phyloP scores from a whole-genome alignment of 1,140 invertebrate genomes.

The Microplitis mediator region DNA sequence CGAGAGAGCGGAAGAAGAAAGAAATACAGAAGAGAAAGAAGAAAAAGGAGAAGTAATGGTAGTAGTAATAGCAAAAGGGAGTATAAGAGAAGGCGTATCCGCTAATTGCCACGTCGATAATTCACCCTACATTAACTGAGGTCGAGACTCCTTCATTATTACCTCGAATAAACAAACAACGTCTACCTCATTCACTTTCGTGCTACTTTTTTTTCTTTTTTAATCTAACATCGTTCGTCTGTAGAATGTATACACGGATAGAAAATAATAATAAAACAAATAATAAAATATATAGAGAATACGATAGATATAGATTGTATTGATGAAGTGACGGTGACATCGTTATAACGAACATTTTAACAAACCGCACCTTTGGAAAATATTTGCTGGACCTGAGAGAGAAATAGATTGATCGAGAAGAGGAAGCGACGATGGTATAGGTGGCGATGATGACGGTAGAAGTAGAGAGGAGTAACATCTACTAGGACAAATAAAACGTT shows the following conservation, averaged over 20 bases:
- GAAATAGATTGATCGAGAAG: neutral
- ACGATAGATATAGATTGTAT: neutral
- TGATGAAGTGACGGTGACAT: neutral
- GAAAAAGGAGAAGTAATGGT: neutral
- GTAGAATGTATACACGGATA: neutral
- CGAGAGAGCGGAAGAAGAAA: neutral
- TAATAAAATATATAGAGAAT: neutral
- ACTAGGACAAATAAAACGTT: neutral
- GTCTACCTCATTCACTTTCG: neutral
- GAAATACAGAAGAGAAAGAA: neutral
- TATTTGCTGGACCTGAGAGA: constrained; percentile 20
- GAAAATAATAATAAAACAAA: neutral
- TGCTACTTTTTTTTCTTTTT: neutral
- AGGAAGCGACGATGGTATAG: neutral
- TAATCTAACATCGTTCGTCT: too few relatives aligned
- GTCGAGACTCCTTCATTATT: neutral
- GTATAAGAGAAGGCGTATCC: constrained; percentile 14
- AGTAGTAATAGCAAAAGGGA: neutral
- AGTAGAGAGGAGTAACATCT: too few relatives aligned
- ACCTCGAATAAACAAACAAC: constrained; percentile 16
- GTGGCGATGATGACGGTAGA: too few relatives aligned
- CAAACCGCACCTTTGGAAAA: constrained; percentile 27
- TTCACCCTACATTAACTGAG: neutral
- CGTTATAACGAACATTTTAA: constrained; percentile 23
- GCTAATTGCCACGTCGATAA: constrained; percentile 26